Conservation (phyloP, 2,113 vertebrate genomes). For the Oncorhynchus nerka region DNA sequence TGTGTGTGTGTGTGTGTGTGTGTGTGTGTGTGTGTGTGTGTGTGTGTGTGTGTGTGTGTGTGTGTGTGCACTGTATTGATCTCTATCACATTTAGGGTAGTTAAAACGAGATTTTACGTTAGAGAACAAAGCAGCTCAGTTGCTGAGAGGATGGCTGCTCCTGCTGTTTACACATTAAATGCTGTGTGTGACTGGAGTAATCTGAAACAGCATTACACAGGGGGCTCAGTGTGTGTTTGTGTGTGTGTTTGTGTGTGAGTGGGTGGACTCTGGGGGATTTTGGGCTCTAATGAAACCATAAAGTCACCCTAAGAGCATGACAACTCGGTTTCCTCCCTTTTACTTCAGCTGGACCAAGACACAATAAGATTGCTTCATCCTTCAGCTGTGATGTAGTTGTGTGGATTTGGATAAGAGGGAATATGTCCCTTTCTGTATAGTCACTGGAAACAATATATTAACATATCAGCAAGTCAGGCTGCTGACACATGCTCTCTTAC, state of each 20-base stretch:
- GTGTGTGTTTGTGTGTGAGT: constrained; percentile 20
- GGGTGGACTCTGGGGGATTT: neutral
- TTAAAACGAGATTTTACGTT: constrained; percentile 50
- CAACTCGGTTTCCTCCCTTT: too few species aligned
- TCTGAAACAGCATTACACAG: too few species aligned
- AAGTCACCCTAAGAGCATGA: too few species aligned
- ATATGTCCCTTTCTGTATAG: too few species aligned
- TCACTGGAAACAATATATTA: too few species aligned
- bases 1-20: neutral
- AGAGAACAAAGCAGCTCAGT: constrained; percentile 51
- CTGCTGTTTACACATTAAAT: constrained; percentile 45
- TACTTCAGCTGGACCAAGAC: too few species aligned
- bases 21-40: constrained; percentile 1
- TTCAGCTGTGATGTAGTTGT: too few species aligned
- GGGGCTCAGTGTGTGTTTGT: neutral
- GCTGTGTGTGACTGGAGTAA: neutral
- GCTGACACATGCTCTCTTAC: too few species aligned
- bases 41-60: neutral
- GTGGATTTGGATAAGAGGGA: too few species aligned
- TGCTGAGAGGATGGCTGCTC: constrained; percentile 38
- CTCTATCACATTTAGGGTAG: constrained; percentile 22
- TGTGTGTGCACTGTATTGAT: neutral
- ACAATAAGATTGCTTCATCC: too few species aligned
- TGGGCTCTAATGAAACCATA: too few species aligned
- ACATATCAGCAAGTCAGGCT: too few species aligned